Conservation (phyloP, 2,113 vertebrate genomes). For the Felis catus region DNA sequence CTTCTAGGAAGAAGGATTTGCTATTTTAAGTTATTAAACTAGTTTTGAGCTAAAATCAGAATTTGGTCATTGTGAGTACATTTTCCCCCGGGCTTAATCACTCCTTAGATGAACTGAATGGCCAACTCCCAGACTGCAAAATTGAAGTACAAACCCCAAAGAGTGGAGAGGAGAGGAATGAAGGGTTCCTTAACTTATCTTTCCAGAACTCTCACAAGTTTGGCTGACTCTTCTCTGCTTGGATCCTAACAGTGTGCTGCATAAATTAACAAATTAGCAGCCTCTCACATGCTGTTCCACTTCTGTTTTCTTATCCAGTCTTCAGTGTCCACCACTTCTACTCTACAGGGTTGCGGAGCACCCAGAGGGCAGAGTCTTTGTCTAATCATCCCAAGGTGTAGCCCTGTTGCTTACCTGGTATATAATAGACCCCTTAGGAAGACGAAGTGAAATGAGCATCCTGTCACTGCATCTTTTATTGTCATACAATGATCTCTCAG, state of each 20-base stretch:
- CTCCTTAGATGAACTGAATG: conserved; percentile 50
- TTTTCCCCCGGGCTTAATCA: conserved; percentile 58
- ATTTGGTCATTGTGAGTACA: conserved; percentile 11
- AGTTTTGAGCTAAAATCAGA: conserved; percentile 55
- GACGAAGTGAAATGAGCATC: not conserved
- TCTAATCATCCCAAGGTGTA: not conserved
- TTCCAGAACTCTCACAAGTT: not conserved
- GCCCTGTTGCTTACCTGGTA: not conserved
- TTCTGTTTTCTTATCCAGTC: not conserved
- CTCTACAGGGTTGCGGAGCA: not conserved
- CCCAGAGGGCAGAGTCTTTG: not conserved
- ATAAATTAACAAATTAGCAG: conserved; percentile 35
- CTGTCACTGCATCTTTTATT: not conserved
- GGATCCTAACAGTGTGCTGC: not conserved
- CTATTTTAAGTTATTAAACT: conserved; percentile 63
- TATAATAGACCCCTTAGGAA: not conserved
- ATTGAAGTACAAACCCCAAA: not conserved
- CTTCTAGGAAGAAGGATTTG: conserved; percentile 59
- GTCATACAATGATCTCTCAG: not conserved
- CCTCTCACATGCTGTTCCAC: not conserved
- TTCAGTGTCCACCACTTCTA: not conserved
- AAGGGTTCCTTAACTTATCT: conserved; percentile 28
- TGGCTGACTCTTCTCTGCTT: conserved; percentile 8
- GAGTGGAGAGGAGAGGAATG: not conserved
- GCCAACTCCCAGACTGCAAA: conserved; percentile 22